A percentile compares a stretch with the other conserved stretches of the same genome.
phyloP scores from a whole-genome alignment of 2,113 vertebrate species.

The Myiozetetes cayanensis region DNA sequence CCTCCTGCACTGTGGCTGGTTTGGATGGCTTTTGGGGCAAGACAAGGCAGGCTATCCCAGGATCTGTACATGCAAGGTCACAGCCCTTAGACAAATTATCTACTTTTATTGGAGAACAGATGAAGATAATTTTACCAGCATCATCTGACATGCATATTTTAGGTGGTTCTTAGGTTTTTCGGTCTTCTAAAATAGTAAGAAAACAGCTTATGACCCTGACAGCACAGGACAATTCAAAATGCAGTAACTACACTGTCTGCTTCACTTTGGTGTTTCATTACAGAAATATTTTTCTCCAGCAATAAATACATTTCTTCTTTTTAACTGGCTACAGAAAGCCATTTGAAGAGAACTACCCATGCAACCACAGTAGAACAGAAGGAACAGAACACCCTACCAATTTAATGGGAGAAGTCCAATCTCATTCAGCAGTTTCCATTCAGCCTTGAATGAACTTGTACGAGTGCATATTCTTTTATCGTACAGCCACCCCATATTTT shows the following conservation, averaged over 20 bases:
- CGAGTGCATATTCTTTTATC: neutral
- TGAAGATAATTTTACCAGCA: neutral
- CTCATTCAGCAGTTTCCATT: neutral
- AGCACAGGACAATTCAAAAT: neutral
- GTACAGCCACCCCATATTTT: accelerated
- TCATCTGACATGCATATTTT: neutral
- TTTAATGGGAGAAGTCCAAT: neutral
- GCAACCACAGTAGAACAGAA: neutral
- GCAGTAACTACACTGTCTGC: neutral
- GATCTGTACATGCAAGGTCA: neutral
- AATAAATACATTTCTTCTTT: neutral
- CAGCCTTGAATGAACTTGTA: neutral
- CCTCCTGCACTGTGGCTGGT: neutral
- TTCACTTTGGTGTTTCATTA: neutral
- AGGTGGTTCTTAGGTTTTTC: neutral
- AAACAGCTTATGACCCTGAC: neutral
- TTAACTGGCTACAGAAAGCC: neutral
- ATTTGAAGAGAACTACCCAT: neutral
- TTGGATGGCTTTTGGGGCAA: neutral
- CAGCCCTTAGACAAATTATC: neutral
- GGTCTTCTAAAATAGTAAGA: neutral
- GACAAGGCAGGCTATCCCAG: neutral
- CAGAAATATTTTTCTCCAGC: neutral
- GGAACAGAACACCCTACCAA: neutral
- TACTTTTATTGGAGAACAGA: neutral